Evolutionary conservation across 2,888 invertebrate species (phyloP).

Genomic region (Agriotes lineatus): DNA sequence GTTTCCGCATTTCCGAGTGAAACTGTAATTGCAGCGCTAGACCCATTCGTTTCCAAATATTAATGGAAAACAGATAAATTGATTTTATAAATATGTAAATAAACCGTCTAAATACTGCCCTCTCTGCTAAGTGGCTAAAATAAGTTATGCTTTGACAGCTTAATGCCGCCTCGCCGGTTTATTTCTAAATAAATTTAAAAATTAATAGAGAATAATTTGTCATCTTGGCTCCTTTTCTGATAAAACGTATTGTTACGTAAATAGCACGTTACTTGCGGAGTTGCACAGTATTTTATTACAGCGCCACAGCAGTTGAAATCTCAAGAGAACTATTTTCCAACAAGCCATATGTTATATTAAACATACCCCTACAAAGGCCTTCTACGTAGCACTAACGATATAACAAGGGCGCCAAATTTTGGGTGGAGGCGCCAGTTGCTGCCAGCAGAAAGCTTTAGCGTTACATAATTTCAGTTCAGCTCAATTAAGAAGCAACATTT

Average conservation of each 20-base stretch:
- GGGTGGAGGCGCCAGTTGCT: too few species aligned
- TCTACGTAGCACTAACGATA: background rate
- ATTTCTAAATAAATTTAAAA: too few species aligned
- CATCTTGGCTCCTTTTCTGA: background rate
- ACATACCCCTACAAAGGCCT: background rate
- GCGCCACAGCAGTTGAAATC: background rate
- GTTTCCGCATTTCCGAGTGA: slow-evolving; percentile 37
- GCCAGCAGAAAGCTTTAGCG: too few species aligned
- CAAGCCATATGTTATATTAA: slow-evolving; percentile 6
- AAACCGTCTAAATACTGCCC: background rate
- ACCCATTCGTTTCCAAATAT: slow-evolving; percentile 28
- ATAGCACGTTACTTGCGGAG: slow-evolving; percentile 3
- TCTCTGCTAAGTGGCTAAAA: too few species aligned
- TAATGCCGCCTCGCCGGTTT: too few species aligned
- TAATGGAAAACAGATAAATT: slow-evolving; percentile 22
- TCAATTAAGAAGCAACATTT: too few species aligned
- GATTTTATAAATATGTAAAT: background rate
- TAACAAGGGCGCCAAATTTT: background rate
- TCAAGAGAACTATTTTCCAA: slow-evolving; percentile 5
- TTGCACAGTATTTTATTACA: slow-evolving; percentile 8
- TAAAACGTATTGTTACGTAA: slow-evolving; percentile 1
- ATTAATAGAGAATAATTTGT: background rate
- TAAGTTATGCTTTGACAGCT: too few species aligned
- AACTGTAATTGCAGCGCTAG: slow-evolving; percentile 43
- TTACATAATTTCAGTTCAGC: too few species aligned